Base-by-base conservation (phyloP, 2,888 invertebrate genomes). In the Oxytorus armatus region DNA sequence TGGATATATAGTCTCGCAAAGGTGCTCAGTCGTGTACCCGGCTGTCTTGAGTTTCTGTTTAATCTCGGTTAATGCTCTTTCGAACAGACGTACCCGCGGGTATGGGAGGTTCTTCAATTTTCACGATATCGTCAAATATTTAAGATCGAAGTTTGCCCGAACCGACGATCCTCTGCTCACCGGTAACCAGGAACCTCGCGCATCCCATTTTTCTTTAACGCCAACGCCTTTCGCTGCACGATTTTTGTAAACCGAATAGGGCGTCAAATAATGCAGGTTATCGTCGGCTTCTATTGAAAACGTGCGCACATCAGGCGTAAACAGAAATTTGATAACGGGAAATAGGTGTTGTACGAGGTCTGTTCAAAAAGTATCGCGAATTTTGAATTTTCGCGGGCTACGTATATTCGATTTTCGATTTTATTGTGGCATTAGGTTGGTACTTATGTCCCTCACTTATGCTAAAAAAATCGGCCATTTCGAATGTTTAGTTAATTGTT, bases 91-190 rank as follows among this genome's bases (percentile, higher is more conserved):
- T 44, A n/a, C n/a, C 3, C 44, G 5, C 5, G 14, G n/a, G 5
- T 44, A 14, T 5, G n/a, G n/a, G n/a, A 5, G 29, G 29, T 33
- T 11, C 11, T 63, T 63, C 3, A 7, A 53, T 11, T 51, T 73
- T 63, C 39, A 63, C 73, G 53, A 33, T 73, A 51, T 29, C 42
- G 39, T 51, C 16, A 42, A 5, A 29, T 4, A 5, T 29, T 29
- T 29, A 5, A 29, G 3, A 5, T 5, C 5, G 29, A 29, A 29
- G n/a, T n/a, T 29, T 29, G 29, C 29, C 29, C 3, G 3, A 29
- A 29, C 29, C 29, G 3, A 3, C 5, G 3, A 29, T 29, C 5
- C 3, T 5, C 5, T 29, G 29, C 29, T 29, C 29, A 29, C 29
- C 5, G 29, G 29, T 29, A 29, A 29, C 29, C 29, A 29, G 29